A percentile compares a stretch with the other conserved stretches of the same genome.
phyloP scores from a whole-genome alignment of 2,797 vertebrate species.

The Pipistrellus nathusii region DNA sequence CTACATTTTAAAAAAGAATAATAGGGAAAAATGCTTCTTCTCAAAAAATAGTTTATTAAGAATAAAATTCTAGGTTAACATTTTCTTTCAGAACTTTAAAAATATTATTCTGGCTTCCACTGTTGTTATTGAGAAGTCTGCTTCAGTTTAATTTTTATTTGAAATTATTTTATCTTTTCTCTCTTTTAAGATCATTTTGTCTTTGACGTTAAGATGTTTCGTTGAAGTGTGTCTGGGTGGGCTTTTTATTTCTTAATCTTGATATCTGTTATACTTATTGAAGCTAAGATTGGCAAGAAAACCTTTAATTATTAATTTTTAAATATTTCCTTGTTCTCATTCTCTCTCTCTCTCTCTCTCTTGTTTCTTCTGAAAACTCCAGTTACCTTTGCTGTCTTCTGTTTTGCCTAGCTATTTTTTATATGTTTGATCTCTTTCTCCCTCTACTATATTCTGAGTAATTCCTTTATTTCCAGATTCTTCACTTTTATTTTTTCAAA shows the following conservation, averaged over 20 bases:
- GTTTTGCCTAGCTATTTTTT: not conserved
- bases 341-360: not conserved
- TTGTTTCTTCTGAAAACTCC: not conserved
- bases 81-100: slow-evolving; percentile 24
- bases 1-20: not conserved
- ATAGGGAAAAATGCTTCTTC: not conserved
- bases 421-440: slow-evolving; percentile 1
- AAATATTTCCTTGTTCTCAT: not conserved
- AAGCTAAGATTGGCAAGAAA: not conserved
- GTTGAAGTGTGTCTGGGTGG: not conserved
- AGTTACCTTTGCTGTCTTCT: not conserved
- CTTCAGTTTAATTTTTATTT: slow-evolving; percentile 14
- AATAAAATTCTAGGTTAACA: not conserved
- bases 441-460: not conserved
- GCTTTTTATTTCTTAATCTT: not conserved
- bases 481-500: not conserved
- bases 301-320: not conserved
- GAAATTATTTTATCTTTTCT: slow-evolving; percentile 20
- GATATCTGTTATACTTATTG: not conserved
- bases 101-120: not conserved
- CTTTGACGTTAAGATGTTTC: not conserved
- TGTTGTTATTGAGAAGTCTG: not conserved
- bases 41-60: not conserved
- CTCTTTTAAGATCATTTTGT: not conserved
- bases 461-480: slow-evolving; percentile 41